phyloP scores from a whole-genome alignment of 2,797 vertebrate genomes.

The Gila robusta region DNA sequence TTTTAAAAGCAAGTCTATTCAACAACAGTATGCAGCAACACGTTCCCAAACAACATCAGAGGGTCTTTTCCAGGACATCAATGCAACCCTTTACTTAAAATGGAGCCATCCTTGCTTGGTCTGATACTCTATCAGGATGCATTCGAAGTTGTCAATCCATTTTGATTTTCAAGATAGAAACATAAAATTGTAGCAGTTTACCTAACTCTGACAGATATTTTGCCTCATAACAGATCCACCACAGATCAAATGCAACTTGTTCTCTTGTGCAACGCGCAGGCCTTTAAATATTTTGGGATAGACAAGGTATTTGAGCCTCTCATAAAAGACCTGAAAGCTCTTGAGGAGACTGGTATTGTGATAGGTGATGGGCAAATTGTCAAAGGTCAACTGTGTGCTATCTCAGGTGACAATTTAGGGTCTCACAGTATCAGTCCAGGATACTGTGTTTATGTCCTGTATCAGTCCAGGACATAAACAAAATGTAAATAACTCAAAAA shows the following conservation, averaged over 20 bases:
- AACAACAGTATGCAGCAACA: background rate
- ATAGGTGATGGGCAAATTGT: slow-evolving; percentile 26
- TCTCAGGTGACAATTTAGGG: slow-evolving; percentile 24
- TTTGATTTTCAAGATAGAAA: background rate
- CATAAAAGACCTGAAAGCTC: slow-evolving; percentile 42
- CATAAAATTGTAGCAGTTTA: slow-evolving; percentile 9
- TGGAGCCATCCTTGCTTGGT: background rate
- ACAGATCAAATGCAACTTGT: slow-evolving; percentile 41
- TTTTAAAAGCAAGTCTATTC: slow-evolving; percentile 36
- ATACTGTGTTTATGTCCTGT: no score
- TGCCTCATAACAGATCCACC: slow-evolving; percentile 24
- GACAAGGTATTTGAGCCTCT: slow-evolving; percentile 43
- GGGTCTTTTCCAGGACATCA: slow-evolving; percentile 23
- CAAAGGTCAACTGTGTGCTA: slow-evolving; percentile 13
- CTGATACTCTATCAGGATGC: slow-evolving; percentile 33
- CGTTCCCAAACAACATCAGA: background rate
- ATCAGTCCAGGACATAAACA: background rate
- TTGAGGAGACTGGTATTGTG: slow-evolving; percentile 29
- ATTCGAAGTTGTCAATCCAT: slow-evolving; percentile 49
- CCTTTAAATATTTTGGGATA: slow-evolving; percentile 35
- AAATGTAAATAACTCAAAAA: background rate
- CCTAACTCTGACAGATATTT: slow-evolving; percentile 8
- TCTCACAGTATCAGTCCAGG: no score
- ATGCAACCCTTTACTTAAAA: slow-evolving; percentile 15
- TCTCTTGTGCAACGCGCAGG: slow-evolving; percentile 25